Evolutionary conservation across 2,797 vertebrate species (phyloP).

Genomic region (Melanotaenia trifasciata): DNA sequence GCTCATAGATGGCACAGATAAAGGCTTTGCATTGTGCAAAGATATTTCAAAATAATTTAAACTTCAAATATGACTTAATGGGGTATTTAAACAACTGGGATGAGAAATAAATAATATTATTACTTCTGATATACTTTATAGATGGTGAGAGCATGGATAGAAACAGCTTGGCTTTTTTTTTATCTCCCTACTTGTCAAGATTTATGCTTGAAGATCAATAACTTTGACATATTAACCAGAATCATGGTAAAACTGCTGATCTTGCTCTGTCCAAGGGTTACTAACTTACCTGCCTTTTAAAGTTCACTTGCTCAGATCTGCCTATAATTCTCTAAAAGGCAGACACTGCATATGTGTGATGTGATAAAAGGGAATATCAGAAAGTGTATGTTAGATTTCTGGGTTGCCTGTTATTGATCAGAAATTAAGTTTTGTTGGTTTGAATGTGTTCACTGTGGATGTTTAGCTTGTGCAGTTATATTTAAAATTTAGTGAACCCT

Average conservation of each 20-base stretch:
- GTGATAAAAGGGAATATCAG: background rate
- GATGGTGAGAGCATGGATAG: background rate
- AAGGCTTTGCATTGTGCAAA: background rate
- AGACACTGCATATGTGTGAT: background rate
- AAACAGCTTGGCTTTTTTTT: background rate
- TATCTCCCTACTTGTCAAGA: background rate
- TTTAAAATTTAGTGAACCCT: background rate
- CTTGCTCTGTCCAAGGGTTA: slow-evolving; percentile 7
- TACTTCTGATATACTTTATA: background rate
- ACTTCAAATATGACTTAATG: background rate
- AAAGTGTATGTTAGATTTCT: background rate
- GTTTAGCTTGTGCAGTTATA: background rate
- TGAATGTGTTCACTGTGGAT: slow-evolving; percentile 9
- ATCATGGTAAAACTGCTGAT: background rate
- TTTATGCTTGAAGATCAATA: background rate
- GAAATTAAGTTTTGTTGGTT: background rate
- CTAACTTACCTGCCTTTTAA: background rate
- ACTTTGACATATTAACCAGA: background rate
- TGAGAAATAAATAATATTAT: background rate
- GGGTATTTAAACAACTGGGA: background rate
- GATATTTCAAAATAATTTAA: background rate
- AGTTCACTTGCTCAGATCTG: background rate
- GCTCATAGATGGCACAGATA: background rate
- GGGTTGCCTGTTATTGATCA: background rate
- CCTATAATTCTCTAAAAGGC: background rate